Conservation (phyloP, 2,888 invertebrate genomes). For the Tricholauxania praeusta region DNA sequence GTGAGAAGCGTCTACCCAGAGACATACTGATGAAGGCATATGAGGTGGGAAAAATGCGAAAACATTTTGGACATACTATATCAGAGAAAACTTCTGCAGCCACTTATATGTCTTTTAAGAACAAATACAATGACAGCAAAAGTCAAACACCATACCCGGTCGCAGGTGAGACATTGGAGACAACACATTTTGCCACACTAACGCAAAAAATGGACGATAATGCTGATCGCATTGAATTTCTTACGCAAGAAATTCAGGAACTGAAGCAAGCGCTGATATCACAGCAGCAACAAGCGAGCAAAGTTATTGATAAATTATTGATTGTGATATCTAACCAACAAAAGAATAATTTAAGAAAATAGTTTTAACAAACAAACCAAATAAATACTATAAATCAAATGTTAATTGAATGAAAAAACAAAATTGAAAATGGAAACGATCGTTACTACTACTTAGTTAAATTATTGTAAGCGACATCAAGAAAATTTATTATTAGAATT, state of each 20-base stretch:
- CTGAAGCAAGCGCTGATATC: conserved; percentile 71
- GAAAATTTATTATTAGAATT: no score
- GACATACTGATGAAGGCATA: conserved; percentile 85
- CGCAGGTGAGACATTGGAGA: conserved; percentile 69
- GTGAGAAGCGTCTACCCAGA: conserved; percentile 82
- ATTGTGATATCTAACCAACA: conserved; percentile 68
- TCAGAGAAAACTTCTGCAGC: conserved; percentile 76
- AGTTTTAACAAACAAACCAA: conserved; percentile 29
- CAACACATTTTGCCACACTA: conserved; percentile 71
- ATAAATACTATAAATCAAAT: no score
- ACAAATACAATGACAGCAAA: conserved; percentile 75
- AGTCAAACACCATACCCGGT: conserved; percentile 68
- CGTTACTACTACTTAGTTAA: no score
- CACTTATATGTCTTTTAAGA: conserved; percentile 75
- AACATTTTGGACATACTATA: conserved; percentile 77
- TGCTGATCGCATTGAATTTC: conserved; percentile 75
- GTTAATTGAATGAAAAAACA: no score
- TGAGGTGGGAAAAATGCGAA: conserved; percentile 83
- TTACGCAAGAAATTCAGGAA: conserved; percentile 78
- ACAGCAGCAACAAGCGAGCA: conserved; percentile 68
- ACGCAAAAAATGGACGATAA: conserved; percentile 78
- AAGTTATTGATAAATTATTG: conserved; percentile 68
- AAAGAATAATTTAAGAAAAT: conserved; percentile 66
- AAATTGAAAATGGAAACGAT: no score
- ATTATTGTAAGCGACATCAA: no score